phyloP scores from a whole-genome alignment of 2,888 invertebrate genomes.

The Melanchra persicariae region DNA sequence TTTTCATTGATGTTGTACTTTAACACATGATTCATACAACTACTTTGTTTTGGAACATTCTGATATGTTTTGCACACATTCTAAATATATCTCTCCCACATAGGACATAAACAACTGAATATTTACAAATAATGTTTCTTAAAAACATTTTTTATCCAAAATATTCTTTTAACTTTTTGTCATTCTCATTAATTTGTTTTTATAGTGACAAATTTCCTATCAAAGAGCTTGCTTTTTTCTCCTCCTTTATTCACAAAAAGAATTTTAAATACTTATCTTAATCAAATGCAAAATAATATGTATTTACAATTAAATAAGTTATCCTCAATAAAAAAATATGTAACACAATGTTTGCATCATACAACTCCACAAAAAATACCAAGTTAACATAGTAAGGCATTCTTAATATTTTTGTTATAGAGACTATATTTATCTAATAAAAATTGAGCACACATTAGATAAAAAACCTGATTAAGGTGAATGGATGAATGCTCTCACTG shows the following conservation, averaged over 20 bases:
- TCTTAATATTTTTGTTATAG: too few species aligned
- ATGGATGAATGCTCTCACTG: too few species aligned
- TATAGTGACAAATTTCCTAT: not conserved
- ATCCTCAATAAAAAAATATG: too few species aligned
- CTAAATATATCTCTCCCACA: constrained; percentile 37
- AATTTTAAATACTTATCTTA: too few species aligned
- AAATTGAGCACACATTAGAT: too few species aligned
- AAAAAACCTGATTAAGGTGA: too few species aligned
- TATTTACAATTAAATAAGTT: too few species aligned
- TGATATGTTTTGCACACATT: constrained; percentile 28
- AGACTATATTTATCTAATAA: too few species aligned
- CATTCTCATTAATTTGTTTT: not conserved
- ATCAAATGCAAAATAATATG: not conserved
- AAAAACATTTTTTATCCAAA: not conserved
- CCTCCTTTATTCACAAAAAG: not conserved
- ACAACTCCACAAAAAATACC: too few species aligned
- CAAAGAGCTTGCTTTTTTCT: not conserved
- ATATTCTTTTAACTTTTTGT: not conserved
- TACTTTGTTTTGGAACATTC: constrained; percentile 45
- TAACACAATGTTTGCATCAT: too few species aligned
- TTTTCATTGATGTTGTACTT: constrained; percentile 22
- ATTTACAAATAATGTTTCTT: constrained; percentile 13
- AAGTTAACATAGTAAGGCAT: too few species aligned
- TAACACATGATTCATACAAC: constrained; percentile 22
- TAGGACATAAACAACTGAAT: constrained; percentile 28